A percentile compares a stretch with the other conserved stretches of the same genome.
Evolutionary conservation across 2,797 vertebrate species (phyloP).

Genomic region (Thalassophryne amazonica): DNA sequence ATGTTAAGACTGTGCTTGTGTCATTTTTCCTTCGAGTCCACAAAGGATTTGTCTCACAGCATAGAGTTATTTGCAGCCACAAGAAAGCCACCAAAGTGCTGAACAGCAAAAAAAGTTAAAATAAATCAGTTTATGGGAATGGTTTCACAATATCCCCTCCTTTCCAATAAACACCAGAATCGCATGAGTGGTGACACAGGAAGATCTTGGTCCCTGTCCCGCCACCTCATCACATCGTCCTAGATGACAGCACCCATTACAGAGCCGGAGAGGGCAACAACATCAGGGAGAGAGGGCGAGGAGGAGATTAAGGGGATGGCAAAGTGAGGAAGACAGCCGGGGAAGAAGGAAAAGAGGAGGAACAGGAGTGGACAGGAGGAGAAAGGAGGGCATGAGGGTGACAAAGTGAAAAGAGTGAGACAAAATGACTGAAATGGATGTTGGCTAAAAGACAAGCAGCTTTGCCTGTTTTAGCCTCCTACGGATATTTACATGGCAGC

Average conservation of each 20-base stretch:
- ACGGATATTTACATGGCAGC: background rate
- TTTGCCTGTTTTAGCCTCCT: background rate
- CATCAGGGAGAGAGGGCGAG: slow-evolving; percentile 19
- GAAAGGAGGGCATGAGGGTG: slow-evolving; percentile 2
- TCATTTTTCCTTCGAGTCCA: no score
- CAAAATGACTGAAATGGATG: slow-evolving; percentile 27
- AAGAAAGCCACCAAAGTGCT: background rate
- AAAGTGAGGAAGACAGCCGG: slow-evolving; percentile 47
- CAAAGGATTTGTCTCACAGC: no score
- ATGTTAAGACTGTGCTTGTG: no score
- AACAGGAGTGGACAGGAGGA: slow-evolving; percentile 55
- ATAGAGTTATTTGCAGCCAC: background rate
- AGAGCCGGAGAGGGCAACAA: slow-evolving; percentile 13
- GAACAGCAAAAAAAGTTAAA: background rate
- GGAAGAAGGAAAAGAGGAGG: slow-evolving; percentile 26
- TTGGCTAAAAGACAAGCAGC: slow-evolving; percentile 16
- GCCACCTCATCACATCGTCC: slow-evolving; percentile 35
- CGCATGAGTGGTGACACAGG: background rate
- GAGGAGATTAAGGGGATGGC: slow-evolving; percentile 51
- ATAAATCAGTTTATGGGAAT: background rate
- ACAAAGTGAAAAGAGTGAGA: slow-evolving; percentile 28
- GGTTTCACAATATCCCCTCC: background rate
- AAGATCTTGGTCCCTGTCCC: slow-evolving; percentile 7
- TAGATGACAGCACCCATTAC: slow-evolving; percentile 54
- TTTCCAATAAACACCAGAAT: background rate